phyloP scores from a whole-genome alignment of 2,888 invertebrate species.

The Drosophila histrio region DNA sequence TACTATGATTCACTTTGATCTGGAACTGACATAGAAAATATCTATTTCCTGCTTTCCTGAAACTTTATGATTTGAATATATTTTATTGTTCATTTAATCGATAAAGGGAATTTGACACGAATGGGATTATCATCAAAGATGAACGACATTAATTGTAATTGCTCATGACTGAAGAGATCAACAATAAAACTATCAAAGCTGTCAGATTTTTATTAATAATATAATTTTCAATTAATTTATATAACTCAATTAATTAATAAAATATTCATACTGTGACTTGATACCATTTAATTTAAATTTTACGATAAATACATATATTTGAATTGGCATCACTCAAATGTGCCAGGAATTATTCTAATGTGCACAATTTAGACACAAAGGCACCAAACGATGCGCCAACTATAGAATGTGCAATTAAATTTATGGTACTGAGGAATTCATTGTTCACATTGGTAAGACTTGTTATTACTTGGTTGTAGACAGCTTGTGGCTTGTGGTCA shows the following conservation, averaged over 20 bases:
- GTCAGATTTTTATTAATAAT: background rate
- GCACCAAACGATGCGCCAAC: background rate
- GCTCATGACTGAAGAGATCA: background rate
- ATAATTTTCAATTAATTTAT: background rate
- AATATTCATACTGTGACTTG: background rate
- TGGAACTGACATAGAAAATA: no score
- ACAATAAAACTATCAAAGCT: background rate
- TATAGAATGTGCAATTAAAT: background rate
- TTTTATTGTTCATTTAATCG: no score
- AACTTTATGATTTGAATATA: no score
- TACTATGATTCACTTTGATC: no score
- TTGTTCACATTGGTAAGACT: background rate
- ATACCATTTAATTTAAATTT: background rate
- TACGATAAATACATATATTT: background rate
- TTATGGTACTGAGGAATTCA: background rate
- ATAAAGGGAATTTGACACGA: no score
- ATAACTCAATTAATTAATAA: background rate
- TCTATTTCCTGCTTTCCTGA: no score
- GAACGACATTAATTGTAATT: background rate
- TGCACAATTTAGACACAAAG: background rate
- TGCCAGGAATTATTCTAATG: background rate
- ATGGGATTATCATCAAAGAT: background rate
- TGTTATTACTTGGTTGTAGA: slow-evolving; percentile 15
- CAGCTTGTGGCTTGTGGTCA: slow-evolving; percentile 41
- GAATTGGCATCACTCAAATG: background rate